These are phyloP conservation scores for Chamaetylas fuelleborni DNA, from an alignment of 2,113 vertebrate species.

Conservation along the genomic window DNA sequence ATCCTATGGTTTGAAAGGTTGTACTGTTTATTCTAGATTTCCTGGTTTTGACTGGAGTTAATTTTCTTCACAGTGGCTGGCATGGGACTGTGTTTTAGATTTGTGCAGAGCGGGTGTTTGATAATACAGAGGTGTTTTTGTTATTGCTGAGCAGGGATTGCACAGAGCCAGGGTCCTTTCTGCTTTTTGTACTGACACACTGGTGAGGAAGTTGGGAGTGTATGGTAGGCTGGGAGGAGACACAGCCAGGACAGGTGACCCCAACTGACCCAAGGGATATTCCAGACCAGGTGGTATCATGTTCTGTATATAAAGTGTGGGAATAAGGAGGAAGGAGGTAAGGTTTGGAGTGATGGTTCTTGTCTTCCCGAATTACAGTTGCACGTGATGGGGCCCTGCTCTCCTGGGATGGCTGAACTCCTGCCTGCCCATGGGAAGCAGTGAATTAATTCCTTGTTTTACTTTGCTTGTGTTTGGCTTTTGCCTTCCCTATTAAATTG, in stretches of 20 bases:
- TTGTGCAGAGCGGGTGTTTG: neutral
- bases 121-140: neutral
- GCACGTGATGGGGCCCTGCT: neutral
- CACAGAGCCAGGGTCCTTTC: too few species aligned
- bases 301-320: neutral
- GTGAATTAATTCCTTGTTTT: neutral
- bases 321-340: neutral
- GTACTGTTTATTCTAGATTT: neutral
- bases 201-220: neutral
- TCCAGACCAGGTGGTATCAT: neutral
- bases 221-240: neutral
- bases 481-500: neutral
- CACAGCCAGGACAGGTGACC: neutral
- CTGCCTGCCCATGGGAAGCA: neutral
- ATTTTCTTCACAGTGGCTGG: neutral
- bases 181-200: neutral
- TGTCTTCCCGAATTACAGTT: accelerated
- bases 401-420: neutral
- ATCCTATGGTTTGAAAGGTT: neutral
- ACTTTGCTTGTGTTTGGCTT: neutral
- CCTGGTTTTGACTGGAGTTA: neutral
- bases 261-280: neutral
- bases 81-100: neutral
- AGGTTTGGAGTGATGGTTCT: neutral
- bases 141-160: neutral